phyloP scores from a whole-genome alignment of 1,140 invertebrate species.

The Caenorhabditis inopinata region DNA sequence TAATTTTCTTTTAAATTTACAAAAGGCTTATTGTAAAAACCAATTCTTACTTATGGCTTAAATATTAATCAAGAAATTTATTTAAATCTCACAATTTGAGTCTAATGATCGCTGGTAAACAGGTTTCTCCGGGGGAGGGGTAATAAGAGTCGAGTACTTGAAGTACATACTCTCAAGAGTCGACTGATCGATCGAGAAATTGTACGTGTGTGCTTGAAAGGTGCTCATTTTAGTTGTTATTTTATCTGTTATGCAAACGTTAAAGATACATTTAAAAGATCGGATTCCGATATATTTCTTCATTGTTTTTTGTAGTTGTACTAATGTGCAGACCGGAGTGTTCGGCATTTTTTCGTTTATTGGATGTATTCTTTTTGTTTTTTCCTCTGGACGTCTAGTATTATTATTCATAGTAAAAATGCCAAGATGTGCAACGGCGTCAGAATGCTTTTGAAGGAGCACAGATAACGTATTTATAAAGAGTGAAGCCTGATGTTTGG shows the following conservation, averaged over 20 bases:
- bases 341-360: too few relatives aligned
- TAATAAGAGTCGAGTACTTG: slow-evolving; percentile 30
- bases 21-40: too few relatives aligned
- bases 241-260: background rate
- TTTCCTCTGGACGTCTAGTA: background rate
- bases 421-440: background rate
- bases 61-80: too few relatives aligned
- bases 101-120: background rate
- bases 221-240: slow-evolving; percentile 1
- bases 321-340: too few relatives aligned
- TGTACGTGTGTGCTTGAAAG: background rate
- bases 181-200: background rate
- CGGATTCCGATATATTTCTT: too few relatives aligned
- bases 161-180: slow-evolving; percentile 24
- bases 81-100: background rate
- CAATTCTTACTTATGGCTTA: too few relatives aligned
- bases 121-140: background rate
- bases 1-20: too few relatives aligned
- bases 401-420: slow-evolving; percentile 24
- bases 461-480: background rate
- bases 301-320: too few relatives aligned
- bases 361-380: background rate
- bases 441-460: background rate
- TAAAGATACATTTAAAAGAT: too few relatives aligned
- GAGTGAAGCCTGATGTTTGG: too few relatives aligned